Evolutionary conservation across 2,113 vertebrate genomes (phyloP), one percentile per base, ranked within the genome.

Genomic region (Sialia sialis): DNA sequence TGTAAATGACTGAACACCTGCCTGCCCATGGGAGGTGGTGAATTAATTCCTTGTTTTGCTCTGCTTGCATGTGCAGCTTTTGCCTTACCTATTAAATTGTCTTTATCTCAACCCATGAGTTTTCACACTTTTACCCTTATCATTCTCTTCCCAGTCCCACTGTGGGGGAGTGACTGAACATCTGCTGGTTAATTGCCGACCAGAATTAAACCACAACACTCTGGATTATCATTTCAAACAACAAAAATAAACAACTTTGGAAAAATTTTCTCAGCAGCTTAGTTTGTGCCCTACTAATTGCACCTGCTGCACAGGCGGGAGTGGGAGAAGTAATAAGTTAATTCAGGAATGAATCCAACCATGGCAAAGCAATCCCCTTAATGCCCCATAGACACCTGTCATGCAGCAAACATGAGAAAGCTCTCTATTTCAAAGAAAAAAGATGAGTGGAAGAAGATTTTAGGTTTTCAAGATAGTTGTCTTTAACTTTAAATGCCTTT

Each of bases 61-160:
- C 58, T 34, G 12, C 16, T 70, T 46, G 32, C 1, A 0, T 1
- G 1, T 0, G 1, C 4, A 6, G 36, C 4, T 69, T 87, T 64
- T 66, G 29, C 58, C 58, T 66, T 56, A 21, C 49, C 18, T 81
- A 9, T 48, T 56, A 66, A 89, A n/a, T 9, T 32, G 6, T 29
- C 58, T 68, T 68, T 48, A 73, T 38, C 36, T 68, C 25, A 93
- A 43, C 9, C 7, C 36, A 68, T 0, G 0, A 26, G 49, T 34
- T 68, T 63, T 67, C 26, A 69, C 41, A 43, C 16, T 30, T 52
- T 26, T 30, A 62, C 20, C 2, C 6, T 66, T 39, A 30, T 0
- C 3, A 58, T 49, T 67, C 34, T 30, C 30, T 70, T 15, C 16
- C 4, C 8, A 17, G 74, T 38, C 19, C 43, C 44, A 49, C 10